Conservation (phyloP, 2,113 vertebrate species). For the Chloroceryle aenea region DNA sequence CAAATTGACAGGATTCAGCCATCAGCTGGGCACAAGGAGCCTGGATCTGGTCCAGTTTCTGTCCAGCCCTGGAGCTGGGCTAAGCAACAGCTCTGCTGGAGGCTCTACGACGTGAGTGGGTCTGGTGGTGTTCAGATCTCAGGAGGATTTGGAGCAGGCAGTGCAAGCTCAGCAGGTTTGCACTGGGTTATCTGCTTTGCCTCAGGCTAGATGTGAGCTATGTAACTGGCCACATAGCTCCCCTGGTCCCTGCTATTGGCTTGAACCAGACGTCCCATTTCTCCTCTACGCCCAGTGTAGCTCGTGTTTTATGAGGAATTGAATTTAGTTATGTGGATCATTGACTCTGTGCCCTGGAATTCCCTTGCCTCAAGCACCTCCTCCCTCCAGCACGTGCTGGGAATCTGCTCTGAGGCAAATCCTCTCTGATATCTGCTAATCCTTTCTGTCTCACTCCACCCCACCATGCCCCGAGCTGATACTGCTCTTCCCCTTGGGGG, state of each 20-base stretch:
- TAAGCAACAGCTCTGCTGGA: neutral
- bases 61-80: neutral
- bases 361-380: slow-evolving; percentile 10
- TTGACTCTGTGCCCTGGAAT: slow-evolving; percentile 59
- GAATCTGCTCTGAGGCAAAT: slow-evolving; percentile 52
- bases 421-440: slow-evolving; percentile 19
- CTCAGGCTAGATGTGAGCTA: neutral
- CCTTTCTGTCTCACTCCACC: slow-evolving; percentile 25
- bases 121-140: neutral
- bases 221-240: neutral
- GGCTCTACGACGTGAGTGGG: neutral
- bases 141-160: neutral
- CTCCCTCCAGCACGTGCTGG: slow-evolving; percentile 37
- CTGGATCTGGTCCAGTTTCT: slow-evolving; percentile 34
- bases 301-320: slow-evolving; percentile 19
- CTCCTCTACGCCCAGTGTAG: neutral
- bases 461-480: neutral
- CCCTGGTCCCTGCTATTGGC: rapidly evolving
- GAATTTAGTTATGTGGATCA: slow-evolving; percentile 49
- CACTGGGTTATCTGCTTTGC: neutral
- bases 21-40: slow-evolving; percentile 39
- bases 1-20: slow-evolving; percentile 23
- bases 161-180: slow-evolving; percentile 12
- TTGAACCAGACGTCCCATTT: neutral
- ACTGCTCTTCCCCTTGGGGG: rapidly evolving